A percentile compares a stretch with the other conserved stretches of the same genome.
These are phyloP conservation scores for Atherinomorus stipes DNA, from an alignment of 2,113 vertebrate genomes.

Conservation along the genomic window DNA sequence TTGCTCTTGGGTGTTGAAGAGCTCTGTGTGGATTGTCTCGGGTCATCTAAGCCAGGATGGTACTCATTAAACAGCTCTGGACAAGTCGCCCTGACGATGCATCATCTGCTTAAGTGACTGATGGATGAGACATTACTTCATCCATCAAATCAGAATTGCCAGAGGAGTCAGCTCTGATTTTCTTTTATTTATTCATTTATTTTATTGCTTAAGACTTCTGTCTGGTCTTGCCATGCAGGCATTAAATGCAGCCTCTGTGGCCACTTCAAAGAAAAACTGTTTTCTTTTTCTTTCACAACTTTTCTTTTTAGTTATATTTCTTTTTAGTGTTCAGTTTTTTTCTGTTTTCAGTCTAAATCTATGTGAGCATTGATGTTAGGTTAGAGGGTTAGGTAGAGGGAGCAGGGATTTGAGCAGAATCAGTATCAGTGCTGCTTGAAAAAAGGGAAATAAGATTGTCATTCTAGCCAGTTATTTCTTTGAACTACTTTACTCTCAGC, in stretches of 20 bases:
- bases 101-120: slow-evolving; percentile 41
- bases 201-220: slow-evolving; percentile 26
- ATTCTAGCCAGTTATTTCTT: too few species aligned
- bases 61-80: slow-evolving; percentile 22
- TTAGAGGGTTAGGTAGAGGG: not conserved
- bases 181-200: slow-evolving; percentile 11
- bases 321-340: not conserved
- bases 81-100: slow-evolving; percentile 32
- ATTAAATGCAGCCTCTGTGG: slow-evolving; percentile 14
- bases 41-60: not conserved
- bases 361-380: not conserved
- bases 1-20: slow-evolving; percentile 31
- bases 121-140: slow-evolving; percentile 61
- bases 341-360: not conserved
- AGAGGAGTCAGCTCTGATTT: slow-evolving; percentile 31
- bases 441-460: not conserved
- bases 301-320: not conserved
- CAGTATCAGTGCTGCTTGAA: not conserved
- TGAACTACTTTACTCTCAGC: not conserved
- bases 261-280: slow-evolving; percentile 32
- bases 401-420: not conserved
- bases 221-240: slow-evolving; percentile 13
- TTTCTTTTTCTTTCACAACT: not conserved
- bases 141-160: slow-evolving; percentile 40
- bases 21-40: slow-evolving; percentile 4